Percentiles rank a stretch among this genome's conserved stretches.
These are phyloP conservation scores for Salticus scenicus DNA, from an alignment of 2,888 invertebrate genomes.

Conservation along the genomic window DNA sequence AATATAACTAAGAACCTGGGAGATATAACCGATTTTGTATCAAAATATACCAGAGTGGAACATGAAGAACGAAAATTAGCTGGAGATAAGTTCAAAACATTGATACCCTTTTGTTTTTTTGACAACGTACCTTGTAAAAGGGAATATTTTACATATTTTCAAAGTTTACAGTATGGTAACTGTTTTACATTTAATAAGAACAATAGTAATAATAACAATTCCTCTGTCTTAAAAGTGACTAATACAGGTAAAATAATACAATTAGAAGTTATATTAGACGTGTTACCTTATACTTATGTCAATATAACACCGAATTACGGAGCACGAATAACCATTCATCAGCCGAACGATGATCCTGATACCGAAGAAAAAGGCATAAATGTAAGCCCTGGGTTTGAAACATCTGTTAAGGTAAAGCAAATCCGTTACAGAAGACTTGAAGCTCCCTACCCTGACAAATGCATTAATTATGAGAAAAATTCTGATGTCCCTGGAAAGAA, in stretches of 20 bases:
- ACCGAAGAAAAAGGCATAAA: too few species aligned
- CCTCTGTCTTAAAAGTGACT: not conserved
- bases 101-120: constrained; percentile 15
- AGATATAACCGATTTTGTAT: not conserved
- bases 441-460: too few species aligned
- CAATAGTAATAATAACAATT: too few species aligned
- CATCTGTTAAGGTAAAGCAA: too few species aligned
- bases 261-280: constrained; percentile 15
- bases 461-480: constrained; percentile 39
- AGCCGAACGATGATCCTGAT: too few species aligned
- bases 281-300: not conserved
- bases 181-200: constrained; percentile 33
- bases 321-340: not conserved
- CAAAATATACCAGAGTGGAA: not conserved
- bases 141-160: not conserved
- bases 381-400: too few species aligned
- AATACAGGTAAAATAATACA: not conserved
- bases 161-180: constrained; percentile 30
- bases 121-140: not conserved
- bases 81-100: not conserved
- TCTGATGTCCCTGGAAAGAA: not conserved
- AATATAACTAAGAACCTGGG: not conserved
- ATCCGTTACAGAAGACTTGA: too few species aligned
- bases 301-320: not conserved
- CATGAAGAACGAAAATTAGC: not conserved